Conservation (phyloP, 2,113 vertebrate species). For the Nibea albiflora region DNA sequence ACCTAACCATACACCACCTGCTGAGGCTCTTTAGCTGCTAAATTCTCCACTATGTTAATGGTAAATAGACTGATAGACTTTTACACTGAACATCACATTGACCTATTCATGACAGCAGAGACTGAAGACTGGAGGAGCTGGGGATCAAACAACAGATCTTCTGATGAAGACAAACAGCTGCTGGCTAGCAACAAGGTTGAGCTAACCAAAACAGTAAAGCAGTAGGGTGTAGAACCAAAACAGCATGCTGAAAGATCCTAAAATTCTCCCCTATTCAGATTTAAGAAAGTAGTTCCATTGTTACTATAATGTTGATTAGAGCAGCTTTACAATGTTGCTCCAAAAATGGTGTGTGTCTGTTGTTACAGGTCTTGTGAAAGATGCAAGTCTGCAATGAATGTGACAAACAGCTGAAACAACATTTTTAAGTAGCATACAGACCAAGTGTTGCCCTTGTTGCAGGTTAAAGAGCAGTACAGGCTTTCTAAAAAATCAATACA, state of each 20-base stretch:
- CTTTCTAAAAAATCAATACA: constrained; percentile 34
- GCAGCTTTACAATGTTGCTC: neutral
- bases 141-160: no score
- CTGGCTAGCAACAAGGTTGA: no score
- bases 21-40: neutral
- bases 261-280: neutral
- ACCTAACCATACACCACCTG: neutral
- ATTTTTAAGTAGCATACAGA: neutral
- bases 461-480: constrained; percentile 17
- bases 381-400: neutral
- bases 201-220: no score
- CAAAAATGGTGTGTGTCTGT: neutral
- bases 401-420: neutral
- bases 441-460: neutral
- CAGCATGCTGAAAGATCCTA: no score
- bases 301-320: neutral
- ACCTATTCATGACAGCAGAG: no score
- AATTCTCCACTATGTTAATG: no score
- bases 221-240: no score
- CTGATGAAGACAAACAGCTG: no score
- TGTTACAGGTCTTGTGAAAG: neutral
- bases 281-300: neutral
- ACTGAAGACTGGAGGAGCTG: no score
- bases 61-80: no score
- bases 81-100: no score